Percentiles rank a stretch among this genome's conserved stretches.
Conservation (phyloP, 1,140 invertebrate genomes). For the Macrotrachela quadricornifera region DNA sequence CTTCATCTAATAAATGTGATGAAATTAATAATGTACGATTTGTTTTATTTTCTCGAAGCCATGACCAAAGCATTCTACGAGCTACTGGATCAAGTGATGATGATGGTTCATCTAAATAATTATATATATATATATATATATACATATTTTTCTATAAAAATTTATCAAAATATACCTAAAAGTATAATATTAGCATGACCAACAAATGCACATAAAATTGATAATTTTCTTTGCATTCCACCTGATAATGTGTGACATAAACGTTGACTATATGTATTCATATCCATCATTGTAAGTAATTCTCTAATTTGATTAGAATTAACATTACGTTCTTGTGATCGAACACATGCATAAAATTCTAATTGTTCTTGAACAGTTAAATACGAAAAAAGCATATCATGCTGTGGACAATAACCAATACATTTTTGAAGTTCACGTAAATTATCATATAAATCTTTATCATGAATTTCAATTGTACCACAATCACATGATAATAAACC, state of each 20-base stretch:
- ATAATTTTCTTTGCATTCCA: too few species aligned
- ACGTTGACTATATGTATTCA: background rate
- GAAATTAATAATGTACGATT: too few species aligned
- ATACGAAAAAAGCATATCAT: background rate
- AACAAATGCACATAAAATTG: constrained; percentile 8
- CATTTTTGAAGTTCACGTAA: background rate
- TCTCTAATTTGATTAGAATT: background rate
- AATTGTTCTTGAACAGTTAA: background rate
- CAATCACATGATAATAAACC: too few species aligned
- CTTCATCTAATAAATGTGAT: too few species aligned
- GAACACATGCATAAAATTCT: background rate
- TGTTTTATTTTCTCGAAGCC: too few species aligned
- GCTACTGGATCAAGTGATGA: constrained; percentile 38
- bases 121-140: too few species aligned
- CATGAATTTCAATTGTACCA: background rate
- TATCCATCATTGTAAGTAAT: background rate
- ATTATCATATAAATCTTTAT: background rate
- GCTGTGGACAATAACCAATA: background rate
- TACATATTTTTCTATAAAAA: too few species aligned
- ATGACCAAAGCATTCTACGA: constrained; percentile 35
- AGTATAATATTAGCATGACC: constrained; percentile 19
- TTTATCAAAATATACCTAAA: too few species aligned
- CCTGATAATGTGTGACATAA: background rate
- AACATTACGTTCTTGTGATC: background rate
- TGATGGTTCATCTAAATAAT: constrained; percentile 32